Base-by-base conservation (phyloP, 1,140 invertebrate species). In the Drosophila parabipectinata region DNA sequence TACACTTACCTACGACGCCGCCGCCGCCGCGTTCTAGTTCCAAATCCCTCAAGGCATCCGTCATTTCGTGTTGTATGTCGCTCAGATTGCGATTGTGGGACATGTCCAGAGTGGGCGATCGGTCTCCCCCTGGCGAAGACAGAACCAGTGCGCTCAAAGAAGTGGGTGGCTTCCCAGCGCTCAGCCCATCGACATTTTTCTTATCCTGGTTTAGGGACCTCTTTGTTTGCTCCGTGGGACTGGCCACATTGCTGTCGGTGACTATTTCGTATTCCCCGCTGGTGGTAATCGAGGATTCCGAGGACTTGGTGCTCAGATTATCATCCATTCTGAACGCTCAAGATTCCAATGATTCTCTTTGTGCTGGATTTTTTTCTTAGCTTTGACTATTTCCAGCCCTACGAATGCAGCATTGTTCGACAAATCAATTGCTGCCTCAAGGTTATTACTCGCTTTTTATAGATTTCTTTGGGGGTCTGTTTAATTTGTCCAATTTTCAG, bases 261-360 rank as follows among this genome's bases (percentile, higher is more conserved):
- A 97, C 94, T 91, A 97, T 95, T 92, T 97, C 96, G 93, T 96
- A 97, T 90, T 97, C 96, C 67, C 97, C 96, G 90, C 95, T 96
- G 39, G 95, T 96, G 53, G 95, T 95, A 87, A 95, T 93, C 69
- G 96, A 97, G 28, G 90, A 91, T 93, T 97, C 96, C 92, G 95
- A 95, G 62, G 96, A 97, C 93, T 95, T 95, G 54, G 95, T 94
- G 91, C 95, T 96, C 78, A 94, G 92, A 92, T 94, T 95, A 94
- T 96, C 95, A 94, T 96, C 95, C 95, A 96, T 96, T 93, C n/a
- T 79, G 34, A 28, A 51, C 24, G 75, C 53, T 61, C 55, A 56
- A 62, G 57, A 45, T 62, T 67, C 48, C 32, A 28, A 51, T 4
- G 30, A 15, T 69, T 57, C 45, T 78, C 37, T 59, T 26, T 21